Percentiles rank a stretch among this genome's conserved stretches.
Evolutionary conservation across 2,888 invertebrate species (phyloP).

Genomic region (Parthenolecanium corni): DNA sequence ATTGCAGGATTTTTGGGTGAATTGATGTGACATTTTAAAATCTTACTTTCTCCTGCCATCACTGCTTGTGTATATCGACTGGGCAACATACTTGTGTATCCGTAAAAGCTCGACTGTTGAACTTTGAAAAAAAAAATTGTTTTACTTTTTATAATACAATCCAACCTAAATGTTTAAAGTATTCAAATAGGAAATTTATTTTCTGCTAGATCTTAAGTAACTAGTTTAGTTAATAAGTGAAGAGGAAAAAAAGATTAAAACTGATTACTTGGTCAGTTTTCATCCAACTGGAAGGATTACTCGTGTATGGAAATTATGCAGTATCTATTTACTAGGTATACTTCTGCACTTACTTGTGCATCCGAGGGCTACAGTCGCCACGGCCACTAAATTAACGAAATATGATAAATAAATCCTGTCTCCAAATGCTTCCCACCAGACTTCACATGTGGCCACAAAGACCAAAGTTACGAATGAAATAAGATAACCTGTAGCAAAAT

Average conservation of each 20-base stretch:
- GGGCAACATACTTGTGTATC: constrained; percentile 84
- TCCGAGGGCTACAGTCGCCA: constrained; percentile 74
- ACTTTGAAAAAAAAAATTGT: constrained; percentile 42
- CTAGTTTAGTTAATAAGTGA: neutral
- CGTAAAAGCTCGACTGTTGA: constrained; percentile 89
- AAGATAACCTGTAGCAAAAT: constrained; percentile 52
- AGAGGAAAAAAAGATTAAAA: neutral
- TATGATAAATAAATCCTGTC: constrained; percentile 55
- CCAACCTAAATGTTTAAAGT: neutral
- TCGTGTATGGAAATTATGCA: too few species aligned
- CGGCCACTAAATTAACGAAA: constrained; percentile 67
- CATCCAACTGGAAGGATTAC: too few species aligned
- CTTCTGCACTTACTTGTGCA: constrained; percentile 52
- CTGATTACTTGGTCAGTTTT: too few species aligned
- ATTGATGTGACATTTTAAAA: too few species aligned
- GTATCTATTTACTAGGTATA: neutral
- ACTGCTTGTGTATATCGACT: constrained; percentile 83
- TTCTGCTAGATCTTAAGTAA: neutral
- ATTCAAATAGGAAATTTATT: neutral
- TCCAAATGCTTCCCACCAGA: constrained; percentile 74
- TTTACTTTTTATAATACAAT: neutral
- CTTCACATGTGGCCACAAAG: constrained; percentile 73
- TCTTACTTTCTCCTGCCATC: constrained; percentile 83
- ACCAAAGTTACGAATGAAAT: constrained; percentile 69
- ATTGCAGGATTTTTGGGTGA: too few species aligned